Evolutionary conservation across 2,888 invertebrate genomes (phyloP).

Genomic region (Hirtodrosophila duncani): DNA sequence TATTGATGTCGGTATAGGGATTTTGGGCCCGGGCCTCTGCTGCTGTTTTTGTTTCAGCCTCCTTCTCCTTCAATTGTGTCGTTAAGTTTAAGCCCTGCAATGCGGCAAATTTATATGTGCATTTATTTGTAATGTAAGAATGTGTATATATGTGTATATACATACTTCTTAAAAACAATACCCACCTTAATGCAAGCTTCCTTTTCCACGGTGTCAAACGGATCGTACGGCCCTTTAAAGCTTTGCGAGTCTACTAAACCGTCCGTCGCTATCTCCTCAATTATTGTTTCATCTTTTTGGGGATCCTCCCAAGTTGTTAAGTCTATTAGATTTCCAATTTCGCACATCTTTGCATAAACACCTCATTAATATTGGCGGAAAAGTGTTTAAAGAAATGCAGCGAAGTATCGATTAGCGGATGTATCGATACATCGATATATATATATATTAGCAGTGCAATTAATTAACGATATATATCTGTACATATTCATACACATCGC

Average conservation of each 20-base stretch:
- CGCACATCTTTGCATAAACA: conserved; percentile 35
- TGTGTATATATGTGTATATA: not conserved
- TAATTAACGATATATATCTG: too few species aligned
- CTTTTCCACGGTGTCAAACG: conserved; percentile 53
- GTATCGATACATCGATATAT: too few species aligned
- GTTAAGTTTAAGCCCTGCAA: conserved; percentile 32
- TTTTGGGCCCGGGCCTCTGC: not conserved
- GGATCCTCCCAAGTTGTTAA: conserved; percentile 40
- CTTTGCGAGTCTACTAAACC: conserved; percentile 5
- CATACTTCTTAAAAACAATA: too few species aligned
- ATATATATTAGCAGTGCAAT: too few species aligned
- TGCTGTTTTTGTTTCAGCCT: not conserved
- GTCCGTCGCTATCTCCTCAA: conserved; percentile 25
- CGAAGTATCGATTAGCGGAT: too few species aligned
- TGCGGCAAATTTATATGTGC: not conserved
- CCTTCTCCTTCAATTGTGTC: conserved; percentile 2
- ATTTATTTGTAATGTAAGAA: conserved; percentile 5
- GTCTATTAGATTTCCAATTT: conserved; percentile 50
- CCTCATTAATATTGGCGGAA: conserved; percentile 7
- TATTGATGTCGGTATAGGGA: conserved; percentile 26
- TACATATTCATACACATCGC: not conserved
- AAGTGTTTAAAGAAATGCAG: conserved; percentile 12
- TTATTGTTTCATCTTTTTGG: conserved; percentile 17
- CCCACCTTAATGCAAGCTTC: conserved; percentile 54
- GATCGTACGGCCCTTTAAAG: conserved; percentile 57